Evolutionary conservation across 2,113 vertebrate genomes (phyloP), one percentile per base, ranked within the genome.

Genomic region (Siniperca knerii): DNA sequence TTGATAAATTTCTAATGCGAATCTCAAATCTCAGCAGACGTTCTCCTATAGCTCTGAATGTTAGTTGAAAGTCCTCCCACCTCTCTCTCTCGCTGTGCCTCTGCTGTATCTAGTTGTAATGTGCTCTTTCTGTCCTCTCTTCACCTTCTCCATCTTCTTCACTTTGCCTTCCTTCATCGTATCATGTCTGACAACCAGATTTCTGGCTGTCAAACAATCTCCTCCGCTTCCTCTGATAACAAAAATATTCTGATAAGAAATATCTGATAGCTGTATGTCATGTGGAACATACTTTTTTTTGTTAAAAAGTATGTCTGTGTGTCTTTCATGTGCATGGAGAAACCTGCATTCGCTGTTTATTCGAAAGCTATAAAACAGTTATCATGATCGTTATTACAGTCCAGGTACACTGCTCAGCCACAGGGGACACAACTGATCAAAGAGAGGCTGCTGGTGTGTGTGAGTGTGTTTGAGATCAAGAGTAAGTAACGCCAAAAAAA

Each of bases 341-440:
- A 69, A 62, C 20, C 12, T 72, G 76, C 46, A 54, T 33, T 54
- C 54, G 3, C 44, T 0, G 6, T 64, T 86, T 72, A 62, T 88
- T 72, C 23, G 8, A 75, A 74, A 55, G 42, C 74, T 57, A 75
- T 75, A 64, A 89, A 89, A 69, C 35, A 42, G 55, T 60, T 81
- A 44, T 50, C 25, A 1, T 23, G 61, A 65, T 40, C 16, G 11
- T 58, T 77, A 37, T 61, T 64, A 65, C 46, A 77, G 78, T 82
- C 61, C 78, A 78, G 80, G 57, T 85, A 65, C 5, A 42, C 50
- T 50, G 48, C 75, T 61, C 29, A 77, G 75, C 82, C 84, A 69
- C 15, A 0, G 18, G 77, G 65, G 78, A 82, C 35, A 35, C 25
- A 18, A 21, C 16, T 61, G 69, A 83, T 84, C 65, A 83, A 83